phyloP scores from a whole-genome alignment of 2,797 vertebrate genomes.

The Pseudochromis fuscus region DNA sequence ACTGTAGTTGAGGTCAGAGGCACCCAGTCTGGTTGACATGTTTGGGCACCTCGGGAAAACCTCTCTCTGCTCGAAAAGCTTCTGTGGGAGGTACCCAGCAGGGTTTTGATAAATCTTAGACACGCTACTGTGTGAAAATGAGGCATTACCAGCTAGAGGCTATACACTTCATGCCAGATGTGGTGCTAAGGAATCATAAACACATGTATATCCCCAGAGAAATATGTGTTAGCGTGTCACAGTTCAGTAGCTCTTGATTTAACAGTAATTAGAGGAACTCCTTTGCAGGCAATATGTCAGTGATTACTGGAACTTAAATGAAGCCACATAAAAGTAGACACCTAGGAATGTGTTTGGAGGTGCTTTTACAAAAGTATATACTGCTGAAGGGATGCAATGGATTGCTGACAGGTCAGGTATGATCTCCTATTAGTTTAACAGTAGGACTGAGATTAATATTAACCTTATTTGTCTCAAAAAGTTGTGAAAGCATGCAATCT shows the following conservation, averaged over 20 bases:
- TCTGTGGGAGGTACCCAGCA: slow-evolving; percentile 37
- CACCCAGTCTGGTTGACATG: slow-evolving; percentile 45
- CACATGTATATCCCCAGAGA: slow-evolving; percentile 42
- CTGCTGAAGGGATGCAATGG: background rate
- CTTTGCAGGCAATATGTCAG: slow-evolving; percentile 47
- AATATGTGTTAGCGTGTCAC: slow-evolving; percentile 59
- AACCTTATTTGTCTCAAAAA: slow-evolving; percentile 11
- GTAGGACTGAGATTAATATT: background rate
- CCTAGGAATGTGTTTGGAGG: background rate
- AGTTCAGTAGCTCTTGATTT: slow-evolving; percentile 20
- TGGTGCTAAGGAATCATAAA: slow-evolving; percentile 33
- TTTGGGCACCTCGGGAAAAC: slow-evolving; percentile 51
- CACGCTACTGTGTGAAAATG: slow-evolving; percentile 55
- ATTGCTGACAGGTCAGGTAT: background rate
- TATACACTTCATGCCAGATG: slow-evolving; percentile 47
- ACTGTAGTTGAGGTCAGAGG: slow-evolving; percentile 18
- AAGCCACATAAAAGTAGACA: slow-evolving; percentile 30
- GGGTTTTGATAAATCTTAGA: slow-evolving; percentile 60
- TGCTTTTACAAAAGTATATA: slow-evolving; percentile 14
- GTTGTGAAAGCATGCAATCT: slow-evolving; percentile 3
- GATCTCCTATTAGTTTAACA: background rate
- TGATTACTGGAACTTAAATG: slow-evolving; percentile 12
- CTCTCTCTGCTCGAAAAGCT: slow-evolving; percentile 23
- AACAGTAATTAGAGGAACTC: slow-evolving; percentile 46
- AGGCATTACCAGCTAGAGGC: slow-evolving; percentile 61